A percentile compares a stretch with the other conserved stretches of the same genome.
phyloP scores from a whole-genome alignment of 2,888 invertebrate species.

The Noctua janthina region DNA sequence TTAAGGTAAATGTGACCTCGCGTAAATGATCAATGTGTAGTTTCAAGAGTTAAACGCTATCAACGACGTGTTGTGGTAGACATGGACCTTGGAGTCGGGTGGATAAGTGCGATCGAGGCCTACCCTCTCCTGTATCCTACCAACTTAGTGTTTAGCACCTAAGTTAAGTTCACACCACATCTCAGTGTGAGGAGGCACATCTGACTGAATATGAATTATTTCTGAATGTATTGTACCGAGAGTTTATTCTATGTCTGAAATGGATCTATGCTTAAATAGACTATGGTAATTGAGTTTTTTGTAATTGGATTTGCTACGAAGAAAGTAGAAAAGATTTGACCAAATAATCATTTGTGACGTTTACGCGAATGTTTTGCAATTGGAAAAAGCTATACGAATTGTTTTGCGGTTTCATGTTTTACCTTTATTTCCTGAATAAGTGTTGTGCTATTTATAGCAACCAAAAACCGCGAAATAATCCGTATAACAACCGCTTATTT shows the following conservation, averaged over 20 bases:
- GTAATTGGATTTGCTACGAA: slow-evolving; percentile 58
- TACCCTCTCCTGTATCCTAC: slow-evolving; percentile 59
- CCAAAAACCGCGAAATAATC: slow-evolving; percentile 30
- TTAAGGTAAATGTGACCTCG: slow-evolving; percentile 75
- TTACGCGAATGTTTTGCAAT: slow-evolving; percentile 25
- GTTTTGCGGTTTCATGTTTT: slow-evolving; percentile 26
- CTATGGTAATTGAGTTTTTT: slow-evolving; percentile 56
- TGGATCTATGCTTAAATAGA: slow-evolving; percentile 65
- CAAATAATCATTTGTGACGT: slow-evolving; percentile 52
- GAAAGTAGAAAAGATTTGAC: slow-evolving; percentile 50
- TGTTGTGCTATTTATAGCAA: slow-evolving; percentile 23
- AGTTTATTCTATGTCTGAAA: slow-evolving; percentile 64
- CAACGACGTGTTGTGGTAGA: slow-evolving; percentile 39
- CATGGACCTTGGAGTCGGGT: slow-evolving; percentile 46
- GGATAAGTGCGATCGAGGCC: slow-evolving; percentile 24
- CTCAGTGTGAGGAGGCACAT: slow-evolving; percentile 68
- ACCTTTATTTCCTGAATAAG: slow-evolving; percentile 18
- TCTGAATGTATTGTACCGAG: slow-evolving; percentile 65
- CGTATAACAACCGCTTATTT: slow-evolving; percentile 44
- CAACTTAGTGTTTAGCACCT: slow-evolving; percentile 57
- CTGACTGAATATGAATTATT: slow-evolving; percentile 72
- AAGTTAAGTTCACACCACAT: slow-evolving; percentile 63
- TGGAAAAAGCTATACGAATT: slow-evolving; percentile 10
- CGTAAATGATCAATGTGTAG: slow-evolving; percentile 67
- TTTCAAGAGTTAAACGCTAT: slow-evolving; percentile 47